A percentile compares a stretch with the other conserved stretches of the same genome.
phyloP scores from a whole-genome alignment of 2,888 invertebrate species.

The Apamea sordens region DNA sequence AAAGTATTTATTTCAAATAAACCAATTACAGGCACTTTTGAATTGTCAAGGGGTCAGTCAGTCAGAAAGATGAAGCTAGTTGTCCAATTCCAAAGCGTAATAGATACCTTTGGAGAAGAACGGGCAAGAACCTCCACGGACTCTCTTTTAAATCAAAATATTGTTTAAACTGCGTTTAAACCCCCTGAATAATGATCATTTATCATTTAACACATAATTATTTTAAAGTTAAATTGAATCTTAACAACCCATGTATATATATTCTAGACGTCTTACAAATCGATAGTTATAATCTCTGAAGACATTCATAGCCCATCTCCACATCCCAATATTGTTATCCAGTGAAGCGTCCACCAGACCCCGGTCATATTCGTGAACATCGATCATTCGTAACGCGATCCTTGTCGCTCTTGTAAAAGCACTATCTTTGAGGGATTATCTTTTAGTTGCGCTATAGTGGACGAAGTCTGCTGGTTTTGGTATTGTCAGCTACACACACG shows the following conservation, averaged over 20 bases:
- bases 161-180: not conserved
- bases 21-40: too few species aligned
- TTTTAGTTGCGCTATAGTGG: constrained; percentile 44
- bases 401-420: constrained; percentile 61
- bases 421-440: constrained; percentile 60
- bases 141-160: too few species aligned
- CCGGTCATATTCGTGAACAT: constrained; percentile 55
- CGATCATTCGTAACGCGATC: constrained; percentile 68
- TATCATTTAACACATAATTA: not conserved
- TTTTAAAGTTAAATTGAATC: not conserved
- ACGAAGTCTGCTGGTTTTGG: not conserved
- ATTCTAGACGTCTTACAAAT: not conserved
- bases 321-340: constrained; percentile 35
- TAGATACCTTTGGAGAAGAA: too few species aligned
- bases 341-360: constrained; percentile 41
- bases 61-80: too few species aligned
- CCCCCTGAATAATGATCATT: not conserved
- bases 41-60: too few species aligned
- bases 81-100: too few species aligned
- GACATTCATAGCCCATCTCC: constrained; percentile 6
- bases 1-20: too few species aligned
- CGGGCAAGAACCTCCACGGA: too few species aligned
- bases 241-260: not conserved
- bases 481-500: not conserved
- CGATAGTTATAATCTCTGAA: not conserved